These are phyloP conservation scores for Alexandromys fortis DNA, from an alignment of 2,113 vertebrate species.

Conservation along the genomic window DNA sequence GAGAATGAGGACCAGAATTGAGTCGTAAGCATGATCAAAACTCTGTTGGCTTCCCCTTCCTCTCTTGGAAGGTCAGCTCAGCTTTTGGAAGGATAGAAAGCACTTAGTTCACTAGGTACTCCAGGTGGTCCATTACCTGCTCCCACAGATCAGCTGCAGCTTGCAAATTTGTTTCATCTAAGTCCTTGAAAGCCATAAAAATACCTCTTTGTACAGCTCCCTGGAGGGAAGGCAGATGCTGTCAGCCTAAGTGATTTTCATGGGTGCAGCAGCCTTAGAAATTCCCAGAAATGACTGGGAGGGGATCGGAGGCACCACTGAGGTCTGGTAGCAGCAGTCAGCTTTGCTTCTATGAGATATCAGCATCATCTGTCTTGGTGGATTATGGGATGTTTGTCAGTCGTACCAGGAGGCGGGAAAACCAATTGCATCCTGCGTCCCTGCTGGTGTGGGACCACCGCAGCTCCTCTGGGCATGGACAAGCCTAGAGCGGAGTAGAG, in stretches of 20 bases:
- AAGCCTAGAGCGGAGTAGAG: not conserved
- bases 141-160: constrained; percentile 60
- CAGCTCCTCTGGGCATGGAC: not conserved
- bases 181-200: constrained; percentile 57
- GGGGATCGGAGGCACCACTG: too few species aligned
- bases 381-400: not conserved
- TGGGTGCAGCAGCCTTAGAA: not conserved
- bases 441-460: too few species aligned
- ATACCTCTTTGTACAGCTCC: constrained; percentile 21
- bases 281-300: constrained; percentile 14
- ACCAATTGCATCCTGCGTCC: not conserved
- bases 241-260: not conserved
- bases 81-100: constrained; percentile 57
- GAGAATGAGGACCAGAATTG: constrained; percentile 47
- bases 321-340: too few species aligned
- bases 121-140: constrained; percentile 66
- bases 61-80: constrained; percentile 46
- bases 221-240: not conserved
- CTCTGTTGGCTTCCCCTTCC: constrained; percentile 59
- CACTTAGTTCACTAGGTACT: constrained; percentile 27
- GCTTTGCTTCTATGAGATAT: not conserved
- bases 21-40: constrained; percentile 59
- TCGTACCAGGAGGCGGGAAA: not conserved
- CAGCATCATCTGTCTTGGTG: not conserved
- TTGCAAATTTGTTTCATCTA: constrained; percentile 47